phyloP scores from a whole-genome alignment of 2,797 vertebrate species.

The Malacoctenus gilli region DNA sequence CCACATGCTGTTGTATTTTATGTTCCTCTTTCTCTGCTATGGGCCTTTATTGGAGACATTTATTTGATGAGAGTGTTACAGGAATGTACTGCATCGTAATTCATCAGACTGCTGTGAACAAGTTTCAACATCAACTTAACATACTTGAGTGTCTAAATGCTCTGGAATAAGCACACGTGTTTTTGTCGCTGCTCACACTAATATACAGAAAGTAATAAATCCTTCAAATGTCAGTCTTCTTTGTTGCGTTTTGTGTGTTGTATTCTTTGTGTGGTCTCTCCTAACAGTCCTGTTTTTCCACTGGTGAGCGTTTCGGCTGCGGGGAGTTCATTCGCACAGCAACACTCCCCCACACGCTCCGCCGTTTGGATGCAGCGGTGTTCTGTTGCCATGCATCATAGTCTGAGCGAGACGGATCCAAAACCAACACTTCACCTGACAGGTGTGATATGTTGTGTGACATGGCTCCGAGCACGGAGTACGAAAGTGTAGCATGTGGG shows the following conservation, averaged over 20 bases:
- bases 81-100: conserved; percentile 24
- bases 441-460: conserved; percentile 42
- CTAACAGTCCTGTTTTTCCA: conserved; percentile 28
- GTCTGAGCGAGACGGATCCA: conserved; percentile 18
- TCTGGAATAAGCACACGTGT: conserved; percentile 24
- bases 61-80: neutral
- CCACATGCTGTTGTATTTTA: conserved; percentile 1
- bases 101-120: conserved; percentile 3
- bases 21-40: conserved; percentile 17
- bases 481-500: conserved; percentile 5
- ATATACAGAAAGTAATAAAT: conserved; percentile 54
- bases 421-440: conserved; percentile 56
- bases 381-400: conserved; percentile 4
- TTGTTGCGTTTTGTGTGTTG: conserved; percentile 5
- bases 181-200: conserved; percentile 50
- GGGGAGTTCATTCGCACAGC: conserved; percentile 1
- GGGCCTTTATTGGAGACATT: conserved; percentile 30
- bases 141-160: conserved; percentile 32
- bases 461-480: conserved; percentile 26
- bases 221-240: conserved; percentile 21
- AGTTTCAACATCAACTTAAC: conserved; percentile 10
- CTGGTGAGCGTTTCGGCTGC: conserved; percentile 1
- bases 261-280: conserved; percentile 1
- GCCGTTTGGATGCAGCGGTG: conserved; percentile 12
- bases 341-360: conserved; percentile 19